Conservation (phyloP, 2,797 vertebrate species). For the Notoglanidium macrostoma region DNA sequence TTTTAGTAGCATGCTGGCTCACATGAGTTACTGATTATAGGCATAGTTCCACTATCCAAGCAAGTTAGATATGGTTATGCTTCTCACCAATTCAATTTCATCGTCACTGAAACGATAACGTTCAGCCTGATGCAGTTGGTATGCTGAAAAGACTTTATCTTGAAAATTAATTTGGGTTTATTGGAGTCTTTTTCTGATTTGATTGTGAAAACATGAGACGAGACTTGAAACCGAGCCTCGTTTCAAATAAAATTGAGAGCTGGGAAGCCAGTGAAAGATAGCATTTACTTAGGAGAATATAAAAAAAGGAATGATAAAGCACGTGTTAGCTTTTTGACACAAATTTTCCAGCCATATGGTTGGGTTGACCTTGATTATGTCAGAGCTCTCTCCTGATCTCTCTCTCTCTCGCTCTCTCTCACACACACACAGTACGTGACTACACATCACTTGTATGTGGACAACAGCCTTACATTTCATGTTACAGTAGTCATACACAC, state of each 20-base stretch:
- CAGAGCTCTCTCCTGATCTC: neutral
- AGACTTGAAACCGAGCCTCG: neutral
- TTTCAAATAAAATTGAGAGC: neutral
- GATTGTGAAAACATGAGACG: neutral
- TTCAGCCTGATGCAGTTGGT: neutral
- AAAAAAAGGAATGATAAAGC: conserved; percentile 14
- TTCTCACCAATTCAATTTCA: neutral
- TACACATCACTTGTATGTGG: neutral
- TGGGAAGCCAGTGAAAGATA: conserved; percentile 11
- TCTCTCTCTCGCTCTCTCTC: neutral
- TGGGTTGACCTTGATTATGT: conserved; percentile 2
- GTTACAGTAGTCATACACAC: neutral
- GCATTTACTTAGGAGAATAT: conserved; percentile 6
- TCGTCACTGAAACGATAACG: neutral
- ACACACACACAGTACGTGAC: neutral
- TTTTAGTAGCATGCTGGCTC: neutral
- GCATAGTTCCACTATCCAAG: neutral
- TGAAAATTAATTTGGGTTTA: neutral
- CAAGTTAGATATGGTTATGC: neutral
- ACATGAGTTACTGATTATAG: neutral
- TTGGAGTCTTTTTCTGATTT: neutral
- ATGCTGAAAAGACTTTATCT: neutral
- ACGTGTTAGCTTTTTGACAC: conserved; percentile 38
- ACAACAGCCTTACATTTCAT: neutral
- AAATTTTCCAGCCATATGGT: conserved; percentile 19